These are phyloP conservation scores for Acanthiza pusilla DNA, from an alignment of 2,797 vertebrate genomes.

Conservation along the genomic window DNA sequence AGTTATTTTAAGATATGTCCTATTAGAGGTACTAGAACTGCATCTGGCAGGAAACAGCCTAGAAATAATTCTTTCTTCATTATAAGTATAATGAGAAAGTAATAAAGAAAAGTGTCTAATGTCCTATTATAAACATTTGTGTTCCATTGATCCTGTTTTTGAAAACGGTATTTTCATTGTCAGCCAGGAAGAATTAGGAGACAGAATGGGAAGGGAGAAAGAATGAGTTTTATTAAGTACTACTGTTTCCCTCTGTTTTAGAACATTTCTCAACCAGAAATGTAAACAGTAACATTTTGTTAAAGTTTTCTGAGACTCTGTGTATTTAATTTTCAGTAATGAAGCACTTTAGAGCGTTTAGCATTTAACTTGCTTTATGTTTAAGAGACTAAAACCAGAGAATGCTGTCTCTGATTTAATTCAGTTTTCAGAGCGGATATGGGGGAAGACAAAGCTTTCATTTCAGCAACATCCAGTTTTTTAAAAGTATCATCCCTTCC, in stretches of 20 bases:
- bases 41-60: conserved; percentile 46
- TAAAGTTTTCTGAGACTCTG: not conserved
- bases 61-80: conserved; percentile 55
- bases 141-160: not conserved
- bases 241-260: not conserved
- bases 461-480: not conserved
- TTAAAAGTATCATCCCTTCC: not conserved
- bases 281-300: not conserved
- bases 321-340: not conserved
- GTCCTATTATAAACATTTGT: conserved; percentile 11
- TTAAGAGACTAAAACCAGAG: not conserved
- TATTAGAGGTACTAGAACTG: conserved; percentile 43
- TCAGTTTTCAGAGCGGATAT: not conserved
- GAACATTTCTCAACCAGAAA: not conserved
- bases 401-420: not conserved
- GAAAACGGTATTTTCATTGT: not conserved
- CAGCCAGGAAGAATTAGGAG: not conserved
- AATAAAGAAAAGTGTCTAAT: conserved; percentile 35
- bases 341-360: not conserved
- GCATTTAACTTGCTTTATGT: not conserved
- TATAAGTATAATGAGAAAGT: conserved; percentile 32
- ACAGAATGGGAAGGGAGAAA: not conserved
- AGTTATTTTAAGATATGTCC: not conserved
- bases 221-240: not conserved
- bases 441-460: not conserved